Base-by-base conservation (phyloP, 1,140 invertebrate genomes). In the Aricia agestis region DNA sequence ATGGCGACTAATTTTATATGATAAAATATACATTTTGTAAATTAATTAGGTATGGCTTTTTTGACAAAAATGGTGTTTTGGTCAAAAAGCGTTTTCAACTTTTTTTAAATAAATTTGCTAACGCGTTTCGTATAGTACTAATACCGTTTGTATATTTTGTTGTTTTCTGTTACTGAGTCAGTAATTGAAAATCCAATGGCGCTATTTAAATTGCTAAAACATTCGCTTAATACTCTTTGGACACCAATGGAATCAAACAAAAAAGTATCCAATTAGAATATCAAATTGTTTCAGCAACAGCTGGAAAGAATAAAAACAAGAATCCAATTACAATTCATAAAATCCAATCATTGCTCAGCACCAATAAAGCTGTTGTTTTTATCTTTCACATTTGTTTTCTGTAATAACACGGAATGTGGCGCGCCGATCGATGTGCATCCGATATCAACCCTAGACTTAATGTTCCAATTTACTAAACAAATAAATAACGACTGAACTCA, bases 261-360 rank as follows among this genome's bases (percentile, higher is more conserved):
- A 76, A 68, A 61, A 69, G 68, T 66, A 74, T 72, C 70, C 70
- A 75, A 75, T 75, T 72, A 75, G 74, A 68, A 32, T 67, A 63
- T 67, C 45, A 63, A 66, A 71, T 71, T 71, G 70, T 73, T 72
- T 70, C 59, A 75, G 72, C 68, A 72, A 68, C 74, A 76, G 75
- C 70, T 70, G 75, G 68, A 66, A 45, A 69, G 71, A 72, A 74
- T 76, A 72, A 75, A 75, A 75, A 76, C 75, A 74, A 74, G 70
- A 72, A 74, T 74, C 71, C 75, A 72, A 76, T 76, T 76, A 76
- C 75, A 68, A 74, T 76, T 72, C 72, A 74, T 76, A 76, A 70
- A 74, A 72, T 72, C 75, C 75, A 72, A 76, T 76, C 75, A 74
- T 68, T 58, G 73, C 57, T 70, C 68, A 63, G 65, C 67, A 74